Evolutionary conservation across 2,797 vertebrate genomes (phyloP).

Genomic region (Enteromius paludinosus): DNA sequence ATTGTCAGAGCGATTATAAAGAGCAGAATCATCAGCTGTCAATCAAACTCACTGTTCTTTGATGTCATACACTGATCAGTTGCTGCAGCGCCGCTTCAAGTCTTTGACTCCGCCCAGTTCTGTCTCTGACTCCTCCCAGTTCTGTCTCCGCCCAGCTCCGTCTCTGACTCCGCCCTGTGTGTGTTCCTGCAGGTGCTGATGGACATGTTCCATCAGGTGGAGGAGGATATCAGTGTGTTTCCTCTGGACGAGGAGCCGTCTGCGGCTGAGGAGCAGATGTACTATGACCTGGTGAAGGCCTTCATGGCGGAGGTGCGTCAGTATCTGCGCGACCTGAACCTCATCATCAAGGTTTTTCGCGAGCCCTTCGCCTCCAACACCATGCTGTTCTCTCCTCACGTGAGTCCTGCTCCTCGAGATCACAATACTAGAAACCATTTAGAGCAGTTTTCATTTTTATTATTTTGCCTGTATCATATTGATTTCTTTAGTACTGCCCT

Average conservation of each 20-base stretch:
- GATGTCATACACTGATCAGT: no score
- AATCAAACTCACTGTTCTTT: no score
- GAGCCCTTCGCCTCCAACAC: conserved; percentile 90
- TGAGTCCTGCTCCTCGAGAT: conserved; percentile 70
- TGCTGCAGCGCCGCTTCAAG: not conserved
- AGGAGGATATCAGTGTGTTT: conserved; percentile 91
- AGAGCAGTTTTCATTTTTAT: no score
- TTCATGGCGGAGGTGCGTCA: conserved; percentile 94
- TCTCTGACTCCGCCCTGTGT: not conserved
- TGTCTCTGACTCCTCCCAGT: not conserved
- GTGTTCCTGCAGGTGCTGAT: conserved; percentile 87
- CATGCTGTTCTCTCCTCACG: conserved; percentile 90
- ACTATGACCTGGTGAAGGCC: conserved; percentile 91
- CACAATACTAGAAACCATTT: no score
- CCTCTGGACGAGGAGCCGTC: conserved; percentile 94
- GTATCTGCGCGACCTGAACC: conserved; percentile 92
- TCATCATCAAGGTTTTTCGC: conserved; percentile 95
- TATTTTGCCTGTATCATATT: no score
- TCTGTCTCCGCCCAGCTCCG: no score
- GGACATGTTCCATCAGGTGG: conserved; percentile 99
- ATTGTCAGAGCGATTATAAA: no score
- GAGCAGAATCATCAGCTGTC: no score
- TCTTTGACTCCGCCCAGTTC: not conserved
- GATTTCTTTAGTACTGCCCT: no score
- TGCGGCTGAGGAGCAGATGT: conserved; percentile 89